Percentiles rank a stretch among this genome's conserved stretches.
These are phyloP conservation scores for Channa argus DNA, from an alignment of 2,113 vertebrate species.

Conservation along the genomic window DNA sequence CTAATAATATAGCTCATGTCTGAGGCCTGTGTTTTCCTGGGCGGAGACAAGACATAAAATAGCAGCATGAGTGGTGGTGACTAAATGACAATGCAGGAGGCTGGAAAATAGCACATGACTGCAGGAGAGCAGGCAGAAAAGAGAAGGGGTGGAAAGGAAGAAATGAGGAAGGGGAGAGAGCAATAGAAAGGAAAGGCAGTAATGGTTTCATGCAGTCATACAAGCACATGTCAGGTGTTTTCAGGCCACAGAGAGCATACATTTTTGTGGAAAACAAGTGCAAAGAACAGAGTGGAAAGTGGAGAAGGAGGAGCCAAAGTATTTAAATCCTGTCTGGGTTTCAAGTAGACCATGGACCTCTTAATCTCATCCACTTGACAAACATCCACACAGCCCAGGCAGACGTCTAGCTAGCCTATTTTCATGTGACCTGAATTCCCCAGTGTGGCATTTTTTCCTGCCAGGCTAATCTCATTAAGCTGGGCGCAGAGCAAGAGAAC, in stretches of 20 bases:
- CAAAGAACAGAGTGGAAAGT: conserved; percentile 31
- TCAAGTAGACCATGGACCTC: conserved; percentile 72
- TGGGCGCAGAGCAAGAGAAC: conserved; percentile 77
- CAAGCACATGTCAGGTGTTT: conserved; percentile 50
- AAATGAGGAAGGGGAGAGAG: not conserved
- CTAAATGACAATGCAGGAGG: conserved; percentile 61
- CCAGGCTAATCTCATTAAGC: conserved; percentile 85
- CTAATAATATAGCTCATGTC: conserved; percentile 60
- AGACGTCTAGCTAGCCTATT: conserved; percentile 85
- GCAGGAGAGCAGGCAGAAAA: conserved; percentile 29
- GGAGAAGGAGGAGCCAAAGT: conserved; percentile 61
- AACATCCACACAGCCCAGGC: conserved; percentile 76
- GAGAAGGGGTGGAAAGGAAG: not conserved
- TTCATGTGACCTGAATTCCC: conserved; percentile 87
- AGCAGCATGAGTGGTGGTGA: conserved; percentile 54
- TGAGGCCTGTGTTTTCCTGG: conserved; percentile 60
- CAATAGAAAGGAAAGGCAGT: conserved; percentile 2
- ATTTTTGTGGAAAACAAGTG: conserved; percentile 42
- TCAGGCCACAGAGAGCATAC: conserved; percentile 15
- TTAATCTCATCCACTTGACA: conserved; percentile 83
- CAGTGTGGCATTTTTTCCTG: conserved; percentile 77
- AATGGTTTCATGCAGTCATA: conserved; percentile 24
- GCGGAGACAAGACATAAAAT: conserved; percentile 53
- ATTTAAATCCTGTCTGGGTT: conserved; percentile 78
- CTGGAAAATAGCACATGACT: conserved; percentile 53